Conservation (phyloP, 2,888 invertebrate genomes). For the Mimachlamys varia region DNA sequence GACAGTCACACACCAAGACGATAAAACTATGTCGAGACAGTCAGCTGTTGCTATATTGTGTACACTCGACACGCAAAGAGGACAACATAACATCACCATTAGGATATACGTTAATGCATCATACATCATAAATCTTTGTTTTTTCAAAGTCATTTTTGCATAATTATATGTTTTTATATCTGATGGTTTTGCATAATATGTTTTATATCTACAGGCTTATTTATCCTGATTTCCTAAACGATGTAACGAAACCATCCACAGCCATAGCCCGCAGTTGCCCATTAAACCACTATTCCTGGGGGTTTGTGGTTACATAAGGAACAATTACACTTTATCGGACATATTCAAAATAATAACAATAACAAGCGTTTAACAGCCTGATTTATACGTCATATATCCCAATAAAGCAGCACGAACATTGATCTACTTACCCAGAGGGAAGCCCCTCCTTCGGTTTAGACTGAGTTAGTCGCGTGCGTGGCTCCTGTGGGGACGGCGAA, state of each 20-base stretch:
- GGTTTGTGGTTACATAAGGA: not conserved
- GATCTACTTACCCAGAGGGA: not conserved
- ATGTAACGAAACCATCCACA: not conserved
- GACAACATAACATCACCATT: not conserved
- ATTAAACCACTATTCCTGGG: not conserved
- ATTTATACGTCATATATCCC: not conserved
- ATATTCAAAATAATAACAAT: not conserved
- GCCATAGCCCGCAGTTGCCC: not conserved
- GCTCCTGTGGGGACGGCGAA: not conserved
- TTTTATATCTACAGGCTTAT: not conserved
- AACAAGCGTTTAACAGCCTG: not conserved
- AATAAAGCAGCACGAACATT: not conserved
- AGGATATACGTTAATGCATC: not conserved
- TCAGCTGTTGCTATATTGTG: not conserved
- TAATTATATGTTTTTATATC: too few species aligned
- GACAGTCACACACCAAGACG: not conserved
- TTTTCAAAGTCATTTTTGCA: not conserved
- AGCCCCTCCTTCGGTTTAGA: slow-evolving; percentile 4
- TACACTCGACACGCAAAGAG: not conserved
- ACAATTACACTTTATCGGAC: not conserved
- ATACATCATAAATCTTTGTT: not conserved
- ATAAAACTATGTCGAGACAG: not conserved
- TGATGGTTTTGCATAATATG: not conserved
- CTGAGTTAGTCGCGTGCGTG: not conserved
- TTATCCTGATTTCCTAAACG: not conserved